These are phyloP conservation scores for Sarcophaga bullata DNA, from an alignment of 1,140 invertebrate species.

Conservation along the genomic window DNA sequence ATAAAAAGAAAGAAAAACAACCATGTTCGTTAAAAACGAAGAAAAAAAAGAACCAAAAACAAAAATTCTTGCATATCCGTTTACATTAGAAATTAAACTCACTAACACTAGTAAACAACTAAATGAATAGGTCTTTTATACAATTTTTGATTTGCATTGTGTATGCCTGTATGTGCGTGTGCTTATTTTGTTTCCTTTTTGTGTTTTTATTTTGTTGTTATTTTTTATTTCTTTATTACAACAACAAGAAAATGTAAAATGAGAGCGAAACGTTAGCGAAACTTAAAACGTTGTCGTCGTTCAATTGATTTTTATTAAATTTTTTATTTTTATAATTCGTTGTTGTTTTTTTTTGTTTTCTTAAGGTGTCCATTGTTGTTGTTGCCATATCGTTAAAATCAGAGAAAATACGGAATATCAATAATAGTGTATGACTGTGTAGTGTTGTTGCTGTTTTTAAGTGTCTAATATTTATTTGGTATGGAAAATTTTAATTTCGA, in stretches of 20 bases:
- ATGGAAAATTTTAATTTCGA: no score
- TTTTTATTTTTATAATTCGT: constrained; percentile 12
- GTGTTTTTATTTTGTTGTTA: not conserved
- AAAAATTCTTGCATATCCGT: constrained; percentile 38
- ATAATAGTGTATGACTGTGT: not conserved
- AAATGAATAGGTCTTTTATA: no score
- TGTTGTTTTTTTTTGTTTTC: not conserved
- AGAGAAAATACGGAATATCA: no score
- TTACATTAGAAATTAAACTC: not conserved
- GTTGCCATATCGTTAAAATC: not conserved
- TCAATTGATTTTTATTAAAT: constrained; percentile 41
- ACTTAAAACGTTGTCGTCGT: not conserved
- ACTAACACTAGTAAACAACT: not conserved
- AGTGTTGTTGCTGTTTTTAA: not conserved
- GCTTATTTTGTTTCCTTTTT: not conserved
- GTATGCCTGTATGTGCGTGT: not conserved
- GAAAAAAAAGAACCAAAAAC: not conserved
- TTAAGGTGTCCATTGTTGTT: not conserved
- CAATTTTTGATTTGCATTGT: not conserved
- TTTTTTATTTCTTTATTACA: not conserved
- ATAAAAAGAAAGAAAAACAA: not conserved
- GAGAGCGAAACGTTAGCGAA: not conserved
- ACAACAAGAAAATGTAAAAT: not conserved
- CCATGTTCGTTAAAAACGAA: not conserved
- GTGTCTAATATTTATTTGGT: not conserved